Percentiles rank a stretch among this genome's conserved stretches.
phyloP scores from a whole-genome alignment of 2,113 vertebrate genomes.

The Macrotus californicus region DNA sequence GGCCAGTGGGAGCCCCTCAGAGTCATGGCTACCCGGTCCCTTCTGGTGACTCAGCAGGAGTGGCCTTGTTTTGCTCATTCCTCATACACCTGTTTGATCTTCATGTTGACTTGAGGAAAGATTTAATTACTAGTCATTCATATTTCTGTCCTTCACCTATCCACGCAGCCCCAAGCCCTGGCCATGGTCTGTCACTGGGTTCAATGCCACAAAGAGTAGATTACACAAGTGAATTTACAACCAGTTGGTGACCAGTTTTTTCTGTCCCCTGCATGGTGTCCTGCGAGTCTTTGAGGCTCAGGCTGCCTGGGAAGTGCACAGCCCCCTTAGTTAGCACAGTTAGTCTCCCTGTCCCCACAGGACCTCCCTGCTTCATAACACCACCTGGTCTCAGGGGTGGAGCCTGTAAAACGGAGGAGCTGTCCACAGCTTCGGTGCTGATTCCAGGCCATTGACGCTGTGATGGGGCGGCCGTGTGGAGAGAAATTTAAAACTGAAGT shows the following conservation, averaged over 20 bases:
- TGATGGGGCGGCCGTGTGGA: background rate
- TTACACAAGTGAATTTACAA: background rate
- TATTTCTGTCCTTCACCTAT: background rate
- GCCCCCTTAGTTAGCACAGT: background rate
- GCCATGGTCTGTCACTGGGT: background rate
- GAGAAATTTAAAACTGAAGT: background rate
- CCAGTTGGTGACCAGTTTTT: background rate
- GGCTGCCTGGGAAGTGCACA: background rate
- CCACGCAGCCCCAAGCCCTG: background rate
- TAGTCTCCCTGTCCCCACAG: no score
- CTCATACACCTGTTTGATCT: background rate
- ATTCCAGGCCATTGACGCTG: background rate
- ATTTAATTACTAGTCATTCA: background rate
- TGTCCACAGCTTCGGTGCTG: slow-evolving; percentile 2
- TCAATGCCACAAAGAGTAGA: background rate
- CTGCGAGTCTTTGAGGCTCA: background rate
- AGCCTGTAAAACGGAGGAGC: background rate
- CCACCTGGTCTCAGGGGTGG: accelerated
- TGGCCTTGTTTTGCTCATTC: background rate
- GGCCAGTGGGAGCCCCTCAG: accelerated
- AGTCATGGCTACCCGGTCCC: background rate
- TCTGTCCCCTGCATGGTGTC: background rate
- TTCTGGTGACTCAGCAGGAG: background rate
- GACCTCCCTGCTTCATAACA: background rate
- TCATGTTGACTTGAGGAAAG: background rate